Base-by-base conservation (phyloP, 2,888 invertebrate genomes). In the Synanthedon tipuliformis region DNA sequence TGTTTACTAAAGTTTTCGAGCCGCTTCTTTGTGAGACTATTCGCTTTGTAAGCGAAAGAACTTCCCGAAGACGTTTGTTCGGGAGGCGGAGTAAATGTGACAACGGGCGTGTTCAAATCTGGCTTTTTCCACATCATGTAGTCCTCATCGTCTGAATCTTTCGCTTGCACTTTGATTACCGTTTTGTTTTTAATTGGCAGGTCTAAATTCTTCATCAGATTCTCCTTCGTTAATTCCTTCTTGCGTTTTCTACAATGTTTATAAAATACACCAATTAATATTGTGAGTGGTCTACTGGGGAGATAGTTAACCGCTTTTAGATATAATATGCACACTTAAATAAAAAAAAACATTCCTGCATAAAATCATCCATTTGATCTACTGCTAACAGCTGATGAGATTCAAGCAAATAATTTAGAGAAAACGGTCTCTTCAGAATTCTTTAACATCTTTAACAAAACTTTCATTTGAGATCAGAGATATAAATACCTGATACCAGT, bases 91-190 rank as follows among this genome's bases (percentile, higher is more conserved):
- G 84, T 85, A 54, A 87, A 84, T 7, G 87, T 86, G 4, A 87
- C 86, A 57, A 84, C 77, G 4, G 87, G 86, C 15, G 81, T 69
- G 1, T 69, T 71, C 2, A 68, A 45, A 52, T 83, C 79, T 4
- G 85, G 83, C 52, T 86, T 83, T 59, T 83, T 83, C 87, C 87
- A 87, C 56, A 73, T 68, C 83, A 87, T 85, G 55, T 86, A 87
- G 53, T 86, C 86, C 68, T 87, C 87, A 50, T 87, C 87, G 53
- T 87, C 87, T 0, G 87, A 87, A 66, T 87, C 84, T 72, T 86
- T 87, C 34, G 69, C 74, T 70, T 85, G 85, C n/a, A 71, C 56
- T 69, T 79, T 81, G 41, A 67, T 66, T 48, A 71, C 54, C 49
- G 74, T 57, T 64, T 83, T 83, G 52, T 63, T 73, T 64, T 78